phyloP scores from a whole-genome alignment of 2,797 vertebrate genomes.

The Carduelis carduelis region DNA sequence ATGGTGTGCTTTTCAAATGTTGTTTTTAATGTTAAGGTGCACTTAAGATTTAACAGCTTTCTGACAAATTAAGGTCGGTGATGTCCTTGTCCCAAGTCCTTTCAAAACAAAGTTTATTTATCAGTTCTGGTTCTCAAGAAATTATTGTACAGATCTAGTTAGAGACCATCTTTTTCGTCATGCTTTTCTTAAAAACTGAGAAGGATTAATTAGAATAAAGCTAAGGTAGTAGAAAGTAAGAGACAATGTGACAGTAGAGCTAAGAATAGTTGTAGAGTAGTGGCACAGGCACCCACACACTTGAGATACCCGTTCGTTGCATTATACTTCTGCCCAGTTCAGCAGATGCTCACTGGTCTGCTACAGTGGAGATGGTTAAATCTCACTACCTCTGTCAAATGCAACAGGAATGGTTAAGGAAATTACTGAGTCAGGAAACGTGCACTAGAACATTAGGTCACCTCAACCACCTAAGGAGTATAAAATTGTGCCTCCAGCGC shows the following conservation, averaged over 20 bases:
- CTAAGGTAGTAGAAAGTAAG: neutral
- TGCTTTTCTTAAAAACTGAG: neutral
- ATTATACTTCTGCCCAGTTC: neutral
- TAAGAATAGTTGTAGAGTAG: neutral
- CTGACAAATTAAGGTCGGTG: neutral
- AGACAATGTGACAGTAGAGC: neutral
- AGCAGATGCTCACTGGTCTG: neutral
- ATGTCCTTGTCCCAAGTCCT: neutral
- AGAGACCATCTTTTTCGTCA: neutral
- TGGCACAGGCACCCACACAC: neutral
- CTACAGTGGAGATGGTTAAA: fast-evolving
- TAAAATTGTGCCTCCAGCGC: neutral
- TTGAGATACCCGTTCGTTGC: fast-evolving
- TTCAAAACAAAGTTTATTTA: neutral
- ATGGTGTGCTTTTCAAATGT: neutral
- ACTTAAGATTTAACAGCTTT: neutral
- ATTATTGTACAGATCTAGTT: neutral
- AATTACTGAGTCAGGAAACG: neutral
- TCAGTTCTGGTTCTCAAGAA: neutral
- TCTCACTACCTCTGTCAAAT: neutral
- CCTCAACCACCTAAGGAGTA: neutral
- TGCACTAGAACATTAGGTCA: neutral
- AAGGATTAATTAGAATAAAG: neutral
- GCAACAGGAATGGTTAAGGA: neutral
- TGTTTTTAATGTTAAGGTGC: neutral